These are phyloP conservation scores for Meloidogyne chitwoodi DNA, from an alignment of 1,140 invertebrate genomes.

Conservation along the genomic window DNA sequence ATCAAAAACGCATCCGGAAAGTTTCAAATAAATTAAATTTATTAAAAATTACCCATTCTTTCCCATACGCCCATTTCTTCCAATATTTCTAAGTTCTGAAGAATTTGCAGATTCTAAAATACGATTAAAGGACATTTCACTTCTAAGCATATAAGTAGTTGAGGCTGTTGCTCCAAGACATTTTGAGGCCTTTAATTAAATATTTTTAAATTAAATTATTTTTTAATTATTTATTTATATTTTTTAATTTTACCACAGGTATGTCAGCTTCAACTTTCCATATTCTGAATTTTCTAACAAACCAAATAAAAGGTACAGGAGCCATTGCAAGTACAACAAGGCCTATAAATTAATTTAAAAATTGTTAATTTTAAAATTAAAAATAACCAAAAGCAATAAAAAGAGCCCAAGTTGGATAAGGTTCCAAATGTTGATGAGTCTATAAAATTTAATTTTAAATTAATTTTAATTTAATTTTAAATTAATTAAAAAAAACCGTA, in stretches of 20 bases:
- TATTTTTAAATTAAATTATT: no score
- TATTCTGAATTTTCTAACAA: conserved; percentile 58
- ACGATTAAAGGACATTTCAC: conserved; percentile 55
- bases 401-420: conserved; percentile 80
- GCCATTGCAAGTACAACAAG: conserved; percentile 45
- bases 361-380: conserved; percentile 31
- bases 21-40: not conserved
- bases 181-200: conserved; percentile 51
- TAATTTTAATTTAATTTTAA: not conserved
- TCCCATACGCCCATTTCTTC: not conserved
- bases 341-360: not conserved
- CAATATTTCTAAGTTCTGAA: conserved; percentile 48
- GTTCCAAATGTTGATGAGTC: conserved; percentile 44
- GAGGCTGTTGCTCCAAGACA: conserved; percentile 52
- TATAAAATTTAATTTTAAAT: conserved; percentile 13
- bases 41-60: conserved; percentile 3
- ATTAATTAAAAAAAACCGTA: conserved; percentile 67
- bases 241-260: conserved; percentile 41
- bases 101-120: conserved; percentile 49
- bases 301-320: conserved; percentile 52
- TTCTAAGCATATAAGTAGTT: conserved; percentile 59
- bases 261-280: conserved; percentile 53
- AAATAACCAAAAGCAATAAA: conserved; percentile 63
- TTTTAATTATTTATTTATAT: not conserved
- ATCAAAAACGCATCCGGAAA: not conserved